Base-by-base conservation (phyloP, 1,140 invertebrate species). In the Papilio aristodemus region DNA sequence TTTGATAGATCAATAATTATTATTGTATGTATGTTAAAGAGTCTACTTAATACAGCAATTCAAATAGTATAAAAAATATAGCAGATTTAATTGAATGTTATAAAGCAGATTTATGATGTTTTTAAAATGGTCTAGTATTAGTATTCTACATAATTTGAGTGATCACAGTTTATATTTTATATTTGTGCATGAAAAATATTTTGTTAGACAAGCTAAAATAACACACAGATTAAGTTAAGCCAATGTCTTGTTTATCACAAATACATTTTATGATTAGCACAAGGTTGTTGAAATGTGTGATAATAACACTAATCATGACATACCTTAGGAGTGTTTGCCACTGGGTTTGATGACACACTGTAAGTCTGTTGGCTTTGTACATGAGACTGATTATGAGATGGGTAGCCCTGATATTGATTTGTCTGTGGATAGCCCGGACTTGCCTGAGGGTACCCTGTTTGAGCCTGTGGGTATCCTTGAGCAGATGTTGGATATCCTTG, bases 221-320 rank as follows among this genome's bases (percentile, higher is more conserved):
- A 22, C 36, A 70, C 11, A 70, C n/a, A 67, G 59, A 14, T 41
- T 50, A 64, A 43, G 38, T 50, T 72, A 70, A 69, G 63, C 58
- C 70, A 76, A 76, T 85, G 83, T 88, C 86, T 84, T 86, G 85
- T 79, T 89, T 87, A 89, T 89, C 87, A 89, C 87, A 87, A 84
- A 75, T 77, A 76, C 66, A 71, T 58, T 46, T 32, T 64, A 7
- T 50, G 41, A 75, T 78, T 79, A 81, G 75, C 69, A 79, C 58
- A 78, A 39, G 58, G 62, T 10, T 58, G 69, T n/a, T 73, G n/a
- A 67, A 59, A 74, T 63, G 27, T 69, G 14, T 64, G 68, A 39
- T 72, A 59, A 39, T 50, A 58, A 38, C 22, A 67, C 25, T 41
- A 32, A 8, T 38, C 50, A 14, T 41, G 71, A 83, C 83, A 71